These are phyloP conservation scores for Geococcyx californianus DNA, from an alignment of 2,113 vertebrate genomes.

Conservation along the genomic window DNA sequence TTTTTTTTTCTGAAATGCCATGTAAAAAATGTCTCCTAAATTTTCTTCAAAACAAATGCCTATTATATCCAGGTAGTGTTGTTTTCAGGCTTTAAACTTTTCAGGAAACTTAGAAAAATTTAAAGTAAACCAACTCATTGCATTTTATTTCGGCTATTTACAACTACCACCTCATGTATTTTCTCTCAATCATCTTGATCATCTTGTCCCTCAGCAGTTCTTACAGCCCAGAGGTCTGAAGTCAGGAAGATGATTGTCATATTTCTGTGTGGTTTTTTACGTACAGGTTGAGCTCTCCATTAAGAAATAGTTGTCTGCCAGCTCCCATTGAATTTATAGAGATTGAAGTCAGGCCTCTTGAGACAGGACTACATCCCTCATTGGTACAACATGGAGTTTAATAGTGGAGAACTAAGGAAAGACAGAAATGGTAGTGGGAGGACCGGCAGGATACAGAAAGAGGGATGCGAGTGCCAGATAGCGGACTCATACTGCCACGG, in stretches of 20 bases:
- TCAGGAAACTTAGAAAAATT: not conserved
- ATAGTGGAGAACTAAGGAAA: not conserved
- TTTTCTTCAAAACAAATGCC: not conserved
- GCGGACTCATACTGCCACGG: not conserved
- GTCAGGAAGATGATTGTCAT: not conserved
- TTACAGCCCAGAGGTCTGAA: not conserved
- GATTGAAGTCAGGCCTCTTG: not conserved
- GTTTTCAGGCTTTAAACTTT: not conserved
- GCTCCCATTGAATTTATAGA: not conserved
- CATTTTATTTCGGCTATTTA: not conserved
- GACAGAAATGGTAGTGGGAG: not conserved
- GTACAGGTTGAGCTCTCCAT: not conserved
- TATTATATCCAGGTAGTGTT: not conserved
- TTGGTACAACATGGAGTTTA: not conserved
- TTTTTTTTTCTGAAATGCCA: not conserved
- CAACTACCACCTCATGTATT: not conserved
- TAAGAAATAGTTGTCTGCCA: not conserved
- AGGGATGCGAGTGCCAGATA: not conserved
- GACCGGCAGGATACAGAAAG: not conserved
- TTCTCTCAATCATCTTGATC: not conserved
- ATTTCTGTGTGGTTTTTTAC: not conserved
- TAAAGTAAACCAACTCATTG: not conserved
- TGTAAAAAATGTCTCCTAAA: not conserved
- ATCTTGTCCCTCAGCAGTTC: not conserved
- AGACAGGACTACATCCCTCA: not conserved